A percentile compares a stretch with the other conserved stretches of the same genome.
Evolutionary conservation across 1,140 invertebrate species (phyloP).

Genomic region (Ceratoteleas bidentatus): DNA sequence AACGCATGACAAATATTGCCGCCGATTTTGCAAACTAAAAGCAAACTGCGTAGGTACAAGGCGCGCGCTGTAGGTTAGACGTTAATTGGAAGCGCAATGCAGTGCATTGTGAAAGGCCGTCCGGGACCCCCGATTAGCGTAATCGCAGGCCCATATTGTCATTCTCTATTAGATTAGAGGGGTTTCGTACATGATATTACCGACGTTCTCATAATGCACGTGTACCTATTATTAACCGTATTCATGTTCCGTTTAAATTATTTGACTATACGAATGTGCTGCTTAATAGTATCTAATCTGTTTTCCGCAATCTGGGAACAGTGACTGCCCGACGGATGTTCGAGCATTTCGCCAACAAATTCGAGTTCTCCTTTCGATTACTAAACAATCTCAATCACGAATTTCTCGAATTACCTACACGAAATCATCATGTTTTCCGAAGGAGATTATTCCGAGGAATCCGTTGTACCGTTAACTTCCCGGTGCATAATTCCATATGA

Average conservation of each 20-base stretch:
- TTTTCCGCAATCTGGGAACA: constrained; percentile 29
- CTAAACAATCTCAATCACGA: no score
- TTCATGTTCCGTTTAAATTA: constrained; percentile 56
- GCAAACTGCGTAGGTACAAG: constrained; percentile 45
- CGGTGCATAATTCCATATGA: no score
- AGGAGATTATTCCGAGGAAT: no score
- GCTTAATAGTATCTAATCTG: constrained; percentile 56
- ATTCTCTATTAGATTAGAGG: constrained; percentile 73
- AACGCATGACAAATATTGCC: constrained; percentile 35
- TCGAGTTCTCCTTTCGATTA: neutral
- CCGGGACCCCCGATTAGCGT: constrained; percentile 70
- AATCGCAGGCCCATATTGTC: constrained; percentile 75
- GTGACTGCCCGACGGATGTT: constrained; percentile 1
- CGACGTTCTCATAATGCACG: constrained; percentile 56
- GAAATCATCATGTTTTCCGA: no score
- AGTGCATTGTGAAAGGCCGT: constrained; percentile 65
- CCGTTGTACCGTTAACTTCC: no score
- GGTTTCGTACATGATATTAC: constrained; percentile 59
- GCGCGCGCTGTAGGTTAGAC: constrained; percentile 51
- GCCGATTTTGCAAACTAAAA: constrained; percentile 53
- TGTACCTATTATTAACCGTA: constrained; percentile 59
- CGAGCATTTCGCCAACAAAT: constrained; percentile 32
- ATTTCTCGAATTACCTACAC: no score
- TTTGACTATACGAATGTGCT: constrained; percentile 54
- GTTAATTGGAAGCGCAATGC: constrained; percentile 66